These are phyloP conservation scores for Steinernema feltiae DNA, from an alignment of 1,140 invertebrate genomes.

Conservation along the genomic window DNA sequence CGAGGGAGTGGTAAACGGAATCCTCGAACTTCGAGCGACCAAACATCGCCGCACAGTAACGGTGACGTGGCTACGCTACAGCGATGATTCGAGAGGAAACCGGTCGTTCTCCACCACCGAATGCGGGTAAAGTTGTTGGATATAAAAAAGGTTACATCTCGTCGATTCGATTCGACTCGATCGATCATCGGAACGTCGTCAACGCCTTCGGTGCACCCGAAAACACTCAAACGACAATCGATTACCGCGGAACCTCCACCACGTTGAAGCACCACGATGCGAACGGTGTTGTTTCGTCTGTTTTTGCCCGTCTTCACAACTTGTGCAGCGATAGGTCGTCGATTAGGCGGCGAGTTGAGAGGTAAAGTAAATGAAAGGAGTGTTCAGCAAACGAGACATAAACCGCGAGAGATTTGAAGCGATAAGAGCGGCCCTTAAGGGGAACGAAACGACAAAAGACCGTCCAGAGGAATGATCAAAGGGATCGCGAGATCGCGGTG, in stretches of 20 bases:
- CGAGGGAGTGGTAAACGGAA: too few species aligned
- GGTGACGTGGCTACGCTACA: slow-evolving; percentile 2
- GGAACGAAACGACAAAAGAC: too few species aligned
- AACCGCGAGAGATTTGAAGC: too few species aligned
- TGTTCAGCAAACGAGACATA: background rate
- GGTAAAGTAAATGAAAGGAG: too few species aligned
- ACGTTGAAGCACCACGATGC: too few species aligned
- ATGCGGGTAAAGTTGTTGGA: slow-evolving; percentile 8
- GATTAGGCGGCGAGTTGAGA: too few species aligned
- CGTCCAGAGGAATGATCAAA: too few species aligned
- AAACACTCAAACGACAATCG: background rate
- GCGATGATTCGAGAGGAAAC: background rate
- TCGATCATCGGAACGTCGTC: slow-evolving; percentile 1
- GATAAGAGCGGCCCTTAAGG: background rate
- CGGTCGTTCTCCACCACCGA: slow-evolving; percentile 2
- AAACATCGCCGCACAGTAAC: background rate
- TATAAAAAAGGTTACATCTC: slow-evolving; percentile 8
- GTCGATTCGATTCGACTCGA: background rate
- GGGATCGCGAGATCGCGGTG: background rate
- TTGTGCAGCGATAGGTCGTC: too few species aligned
- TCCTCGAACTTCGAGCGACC: background rate
- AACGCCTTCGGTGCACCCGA: background rate
- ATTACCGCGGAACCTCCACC: too few species aligned
- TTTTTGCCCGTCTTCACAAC: too few species aligned
- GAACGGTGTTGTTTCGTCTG: too few species aligned